phyloP scores from a whole-genome alignment of 2,888 invertebrate genomes.

The Thyatira batis region DNA sequence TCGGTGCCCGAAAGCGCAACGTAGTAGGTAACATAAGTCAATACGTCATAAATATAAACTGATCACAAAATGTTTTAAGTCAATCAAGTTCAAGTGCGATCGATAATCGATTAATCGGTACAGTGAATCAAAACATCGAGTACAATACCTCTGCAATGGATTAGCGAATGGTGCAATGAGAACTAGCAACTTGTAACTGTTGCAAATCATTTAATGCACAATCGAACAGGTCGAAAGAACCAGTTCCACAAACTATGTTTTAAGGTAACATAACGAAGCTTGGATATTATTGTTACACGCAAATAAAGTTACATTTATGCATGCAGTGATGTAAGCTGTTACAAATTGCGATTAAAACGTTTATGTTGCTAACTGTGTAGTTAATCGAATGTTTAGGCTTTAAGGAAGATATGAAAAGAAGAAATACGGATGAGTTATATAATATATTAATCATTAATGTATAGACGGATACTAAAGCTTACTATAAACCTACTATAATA shows the following conservation, averaged over 20 bases:
- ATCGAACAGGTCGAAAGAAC: slow-evolving; percentile 10
- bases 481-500: too few relatives aligned
- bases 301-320: background rate
- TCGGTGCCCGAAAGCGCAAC: too few relatives aligned
- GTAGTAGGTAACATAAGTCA: too few relatives aligned
- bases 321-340: background rate
- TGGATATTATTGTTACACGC: background rate
- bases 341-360: too few relatives aligned
- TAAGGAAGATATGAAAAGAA: too few relatives aligned
- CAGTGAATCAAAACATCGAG: background rate
- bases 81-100: background rate
- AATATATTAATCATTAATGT: too few relatives aligned
- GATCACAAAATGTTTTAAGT: background rate
- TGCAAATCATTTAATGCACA: slow-evolving; percentile 6
- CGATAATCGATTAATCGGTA: background rate
- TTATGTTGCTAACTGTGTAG: background rate
- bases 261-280: slow-evolving; percentile 15
- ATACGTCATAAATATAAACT: background rate
- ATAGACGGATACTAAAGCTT: too few relatives aligned
- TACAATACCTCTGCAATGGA: background rate
- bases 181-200: slow-evolving; percentile 7
- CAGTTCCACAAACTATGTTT: slow-evolving; percentile 25
- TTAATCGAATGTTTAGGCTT: background rate
- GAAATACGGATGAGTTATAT: too few relatives aligned
- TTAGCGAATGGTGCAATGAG: background rate